phyloP scores from a whole-genome alignment of 2,797 vertebrate species.

The Clarias platycephalus region DNA sequence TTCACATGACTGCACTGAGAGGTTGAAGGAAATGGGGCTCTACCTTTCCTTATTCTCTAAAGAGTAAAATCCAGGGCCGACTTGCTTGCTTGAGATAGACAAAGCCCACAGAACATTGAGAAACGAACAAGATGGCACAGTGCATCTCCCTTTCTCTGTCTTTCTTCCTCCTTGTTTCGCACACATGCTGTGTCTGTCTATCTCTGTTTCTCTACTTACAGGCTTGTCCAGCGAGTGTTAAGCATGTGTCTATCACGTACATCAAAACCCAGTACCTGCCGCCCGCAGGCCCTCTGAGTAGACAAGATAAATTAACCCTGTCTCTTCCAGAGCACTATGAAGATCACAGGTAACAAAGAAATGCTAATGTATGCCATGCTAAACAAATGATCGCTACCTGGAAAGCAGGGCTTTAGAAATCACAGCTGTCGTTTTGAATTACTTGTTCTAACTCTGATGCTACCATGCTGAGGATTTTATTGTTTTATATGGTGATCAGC shows the following conservation, averaged over 20 bases:
- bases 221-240: conserved; percentile 46
- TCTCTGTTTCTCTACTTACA: conserved; percentile 40
- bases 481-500: conserved; percentile 14
- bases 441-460: neutral
- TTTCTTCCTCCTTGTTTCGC: conserved; percentile 13
- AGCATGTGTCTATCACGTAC: conserved; percentile 59
- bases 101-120: conserved; percentile 43
- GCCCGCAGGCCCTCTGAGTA: conserved; percentile 43
- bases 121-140: conserved; percentile 54
- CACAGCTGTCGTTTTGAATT: neutral
- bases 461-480: neutral
- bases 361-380: too few relatives aligned
- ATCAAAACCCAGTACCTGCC: conserved; percentile 56
- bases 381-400: too few relatives aligned
- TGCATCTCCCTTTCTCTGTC: conserved; percentile 23
- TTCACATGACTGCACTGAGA: conserved; percentile 53
- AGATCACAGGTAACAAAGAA: neutral
- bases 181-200: neutral
- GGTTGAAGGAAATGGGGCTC: conserved; percentile 41
- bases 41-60: conserved; percentile 41
- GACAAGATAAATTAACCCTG: conserved; percentile 49
- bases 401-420: neutral
- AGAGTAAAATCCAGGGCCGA: conserved; percentile 43
- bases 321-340: conserved; percentile 41
- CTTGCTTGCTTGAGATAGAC: conserved; percentile 48